Conservation (phyloP, 2,888 invertebrate species). For the Theodoxus fluviatilis region DNA sequence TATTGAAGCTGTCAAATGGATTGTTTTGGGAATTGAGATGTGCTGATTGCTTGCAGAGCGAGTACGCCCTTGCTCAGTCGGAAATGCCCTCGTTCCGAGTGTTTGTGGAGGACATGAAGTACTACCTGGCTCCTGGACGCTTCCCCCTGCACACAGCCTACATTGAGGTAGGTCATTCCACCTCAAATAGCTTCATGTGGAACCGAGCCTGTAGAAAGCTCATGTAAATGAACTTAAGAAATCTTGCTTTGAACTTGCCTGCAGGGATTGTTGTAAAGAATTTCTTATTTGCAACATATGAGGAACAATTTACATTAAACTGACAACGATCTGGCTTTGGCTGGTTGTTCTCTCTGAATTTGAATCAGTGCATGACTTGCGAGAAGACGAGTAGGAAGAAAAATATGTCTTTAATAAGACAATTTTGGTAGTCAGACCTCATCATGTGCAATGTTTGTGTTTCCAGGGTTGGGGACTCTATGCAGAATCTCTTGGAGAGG, state of each 20-base stretch:
- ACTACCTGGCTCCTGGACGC: constrained; percentile 49
- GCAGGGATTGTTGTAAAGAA: too few species aligned
- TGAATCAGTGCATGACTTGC: too few species aligned
- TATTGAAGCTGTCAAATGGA: too few species aligned
- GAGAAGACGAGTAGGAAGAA: too few species aligned
- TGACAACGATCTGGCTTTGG: too few species aligned
- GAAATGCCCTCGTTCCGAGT: constrained; percentile 48
- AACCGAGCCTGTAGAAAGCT: not conserved
- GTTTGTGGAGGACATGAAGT: constrained; percentile 54
- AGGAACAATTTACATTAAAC: too few species aligned
- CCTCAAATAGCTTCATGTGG: not conserved
- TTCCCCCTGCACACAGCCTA: constrained; percentile 57
- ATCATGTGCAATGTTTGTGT: too few species aligned
- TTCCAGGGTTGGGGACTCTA: constrained; percentile 64
- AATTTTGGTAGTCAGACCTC: too few species aligned
- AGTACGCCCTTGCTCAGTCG: constrained; percentile 42
- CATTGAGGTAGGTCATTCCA: constrained; percentile 43
- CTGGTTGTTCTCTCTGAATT: too few species aligned
- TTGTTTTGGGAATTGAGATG: not conserved
- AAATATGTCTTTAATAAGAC: too few species aligned
- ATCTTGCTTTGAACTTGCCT: too few species aligned
- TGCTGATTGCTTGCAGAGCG: constrained; percentile 36
- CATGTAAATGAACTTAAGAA: not conserved
- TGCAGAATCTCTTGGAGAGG: constrained; percentile 60
- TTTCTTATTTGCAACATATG: too few species aligned